Percentiles rank a stretch among this genome's conserved stretches.
phyloP scores from a whole-genome alignment of 2,797 vertebrate genomes.

The Crenuchus spilurus region DNA sequence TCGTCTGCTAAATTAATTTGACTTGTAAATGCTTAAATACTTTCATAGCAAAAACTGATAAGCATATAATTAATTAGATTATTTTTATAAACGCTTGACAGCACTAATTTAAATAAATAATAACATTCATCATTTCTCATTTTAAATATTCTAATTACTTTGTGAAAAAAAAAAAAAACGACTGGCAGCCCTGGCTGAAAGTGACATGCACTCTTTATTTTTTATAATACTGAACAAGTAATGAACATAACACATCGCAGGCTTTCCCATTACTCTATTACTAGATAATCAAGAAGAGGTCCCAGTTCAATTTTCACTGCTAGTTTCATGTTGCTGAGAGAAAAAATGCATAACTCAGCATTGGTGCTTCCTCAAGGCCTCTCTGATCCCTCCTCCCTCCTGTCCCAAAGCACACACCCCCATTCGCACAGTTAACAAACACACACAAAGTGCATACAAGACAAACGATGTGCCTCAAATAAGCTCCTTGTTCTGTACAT shows the following conservation, averaged over 20 bases:
- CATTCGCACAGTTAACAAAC: background rate
- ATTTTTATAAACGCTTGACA: too few species aligned
- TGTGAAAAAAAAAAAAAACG: too few species aligned
- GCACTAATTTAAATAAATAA: too few species aligned
- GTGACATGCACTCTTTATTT: too few species aligned
- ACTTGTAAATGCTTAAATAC: too few species aligned
- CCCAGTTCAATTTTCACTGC: background rate
- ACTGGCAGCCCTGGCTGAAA: too few species aligned
- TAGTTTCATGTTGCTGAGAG: background rate
- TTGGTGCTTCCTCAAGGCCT: constrained; percentile 4
- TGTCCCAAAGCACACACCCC: background rate
- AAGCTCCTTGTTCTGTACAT: background rate
- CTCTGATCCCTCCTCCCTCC: background rate
- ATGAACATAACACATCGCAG: background rate
- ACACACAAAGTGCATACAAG: background rate
- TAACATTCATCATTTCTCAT: too few species aligned
- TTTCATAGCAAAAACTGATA: too few species aligned
- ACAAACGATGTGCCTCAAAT: background rate
- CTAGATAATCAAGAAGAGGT: background rate
- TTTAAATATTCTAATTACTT: too few species aligned
- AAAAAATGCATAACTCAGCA: background rate
- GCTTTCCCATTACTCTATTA: background rate
- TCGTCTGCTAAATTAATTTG: too few species aligned
- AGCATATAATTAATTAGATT: too few species aligned
- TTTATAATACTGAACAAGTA: too few species aligned